phyloP scores from a whole-genome alignment of 2,888 invertebrate genomes.

The Spisula solida region DNA sequence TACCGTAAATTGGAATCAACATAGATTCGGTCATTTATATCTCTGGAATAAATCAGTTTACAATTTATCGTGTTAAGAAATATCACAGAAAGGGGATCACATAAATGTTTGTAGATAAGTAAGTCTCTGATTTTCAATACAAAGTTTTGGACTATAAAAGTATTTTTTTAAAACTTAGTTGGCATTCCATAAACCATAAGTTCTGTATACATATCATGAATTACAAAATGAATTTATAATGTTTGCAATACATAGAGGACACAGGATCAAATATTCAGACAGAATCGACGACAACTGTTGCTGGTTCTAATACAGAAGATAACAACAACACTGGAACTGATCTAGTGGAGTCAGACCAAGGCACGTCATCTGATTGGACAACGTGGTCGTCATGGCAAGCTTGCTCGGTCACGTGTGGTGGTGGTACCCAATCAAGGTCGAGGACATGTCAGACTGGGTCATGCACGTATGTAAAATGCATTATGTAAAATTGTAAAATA shows the following conservation, averaged over 20 bases:
- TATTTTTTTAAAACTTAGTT: too few species aligned
- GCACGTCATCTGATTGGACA: slow-evolving; percentile 47
- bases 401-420: slow-evolving; percentile 82
- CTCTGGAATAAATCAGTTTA: too few species aligned
- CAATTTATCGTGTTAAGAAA: too few species aligned
- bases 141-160: too few species aligned
- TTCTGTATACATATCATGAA: too few species aligned
- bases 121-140: too few species aligned
- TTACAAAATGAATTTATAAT: neutral
- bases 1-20: too few species aligned
- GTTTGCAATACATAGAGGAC: slow-evolving; percentile 12
- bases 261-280: neutral
- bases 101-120: too few species aligned
- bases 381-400: slow-evolving; percentile 79
- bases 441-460: slow-evolving; percentile 11
- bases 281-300: neutral
- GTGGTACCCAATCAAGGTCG: slow-evolving; percentile 73
- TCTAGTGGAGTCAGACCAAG: slow-evolving; percentile 29
- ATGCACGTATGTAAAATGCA: slow-evolving; percentile 41
- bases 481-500: neutral
- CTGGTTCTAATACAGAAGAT: neutral
- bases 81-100: too few species aligned
- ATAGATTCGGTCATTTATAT: too few species aligned
- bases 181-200: too few species aligned
- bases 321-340: neutral